phyloP scores from a whole-genome alignment of 92 coral and sea anemone genomes.

The Epizoanthus rinbou region DNA sequence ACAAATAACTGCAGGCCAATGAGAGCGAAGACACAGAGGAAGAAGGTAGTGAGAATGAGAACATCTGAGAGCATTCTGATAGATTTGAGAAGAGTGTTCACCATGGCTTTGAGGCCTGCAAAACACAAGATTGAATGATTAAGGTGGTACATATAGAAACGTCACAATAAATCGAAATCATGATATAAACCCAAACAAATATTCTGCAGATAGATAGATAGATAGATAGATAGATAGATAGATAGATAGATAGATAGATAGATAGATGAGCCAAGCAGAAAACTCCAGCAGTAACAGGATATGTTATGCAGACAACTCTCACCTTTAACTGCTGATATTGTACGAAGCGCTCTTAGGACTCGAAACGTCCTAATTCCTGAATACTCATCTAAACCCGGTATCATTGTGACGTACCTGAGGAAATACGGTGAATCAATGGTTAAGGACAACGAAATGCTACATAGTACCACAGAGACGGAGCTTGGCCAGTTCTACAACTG shows the following conservation, averaged over 20 bases:
- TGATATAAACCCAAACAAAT: too few species aligned
- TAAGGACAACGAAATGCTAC: neutral
- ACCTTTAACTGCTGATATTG: conserved; percentile 99
- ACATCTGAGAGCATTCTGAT: conserved; percentile 99
- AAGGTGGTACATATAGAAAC: neutral
- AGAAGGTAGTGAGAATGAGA: conserved; percentile 91
- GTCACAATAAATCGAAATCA: too few species aligned
- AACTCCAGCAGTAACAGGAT: too few species aligned
- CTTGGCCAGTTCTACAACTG: neutral
- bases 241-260: too few species aligned
- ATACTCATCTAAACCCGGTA: conserved; percentile 92
- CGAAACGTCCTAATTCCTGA: conserved; percentile 98
- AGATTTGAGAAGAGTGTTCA: conserved; percentile 96
- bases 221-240: too few species aligned
- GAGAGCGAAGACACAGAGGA: conserved; percentile 96
- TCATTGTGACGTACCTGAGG: conserved; percentile 89
- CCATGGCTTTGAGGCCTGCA: conserved; percentile 99
- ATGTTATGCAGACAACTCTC: neutral
- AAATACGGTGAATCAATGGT: conserved; percentile 29
- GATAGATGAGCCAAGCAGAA: too few species aligned
- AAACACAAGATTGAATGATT: conserved; percentile 6
- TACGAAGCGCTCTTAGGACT: conserved; percentile 96
- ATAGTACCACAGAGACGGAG: neutral
- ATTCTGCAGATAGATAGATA: too few species aligned
- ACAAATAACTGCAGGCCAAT: conserved; percentile 97